Percentiles rank a stretch among this genome's conserved stretches.
phyloP scores from a whole-genome alignment of 2,113 vertebrate species.

The Myanophis thanlyinensis region DNA sequence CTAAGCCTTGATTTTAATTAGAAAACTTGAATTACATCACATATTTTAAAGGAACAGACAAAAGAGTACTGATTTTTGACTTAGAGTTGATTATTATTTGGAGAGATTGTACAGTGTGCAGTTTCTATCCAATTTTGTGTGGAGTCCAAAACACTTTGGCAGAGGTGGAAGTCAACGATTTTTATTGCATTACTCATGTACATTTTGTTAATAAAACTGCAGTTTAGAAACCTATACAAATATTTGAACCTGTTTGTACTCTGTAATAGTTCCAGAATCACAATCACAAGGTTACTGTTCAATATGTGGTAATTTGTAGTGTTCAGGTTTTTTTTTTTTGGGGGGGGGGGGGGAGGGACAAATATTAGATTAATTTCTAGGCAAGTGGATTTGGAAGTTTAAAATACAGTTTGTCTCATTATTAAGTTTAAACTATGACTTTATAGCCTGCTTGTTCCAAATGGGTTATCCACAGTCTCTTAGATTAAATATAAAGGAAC shows the following conservation, averaged over 20 bases:
- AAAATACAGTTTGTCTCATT: not conserved
- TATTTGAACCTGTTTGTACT: constrained; percentile 2
- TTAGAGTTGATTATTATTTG: not conserved
- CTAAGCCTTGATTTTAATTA: not conserved
- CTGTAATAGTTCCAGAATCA: not conserved
- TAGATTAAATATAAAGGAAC: not conserved
- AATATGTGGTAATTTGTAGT: not conserved
- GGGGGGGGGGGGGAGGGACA: too few species aligned
- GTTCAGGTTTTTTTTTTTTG: not conserved
- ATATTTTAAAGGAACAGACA: not conserved
- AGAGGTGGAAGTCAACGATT: not conserved
- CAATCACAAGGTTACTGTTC: not conserved
- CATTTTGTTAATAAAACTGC: not conserved
- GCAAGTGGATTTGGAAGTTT: not conserved
- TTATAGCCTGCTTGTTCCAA: not conserved
- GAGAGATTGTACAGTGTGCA: not conserved
- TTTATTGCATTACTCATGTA: not conserved
- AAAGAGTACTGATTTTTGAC: not conserved
- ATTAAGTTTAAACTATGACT: not conserved
- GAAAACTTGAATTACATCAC: not conserved
- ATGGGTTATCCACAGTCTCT: not conserved
- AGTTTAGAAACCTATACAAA: not conserved
- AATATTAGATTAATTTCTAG: not conserved
- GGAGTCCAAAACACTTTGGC: not conserved
- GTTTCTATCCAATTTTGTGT: not conserved